These are phyloP conservation scores for Grammomys dolichurus DNA, from an alignment of 2,113 vertebrate genomes.

Conservation along the genomic window DNA sequence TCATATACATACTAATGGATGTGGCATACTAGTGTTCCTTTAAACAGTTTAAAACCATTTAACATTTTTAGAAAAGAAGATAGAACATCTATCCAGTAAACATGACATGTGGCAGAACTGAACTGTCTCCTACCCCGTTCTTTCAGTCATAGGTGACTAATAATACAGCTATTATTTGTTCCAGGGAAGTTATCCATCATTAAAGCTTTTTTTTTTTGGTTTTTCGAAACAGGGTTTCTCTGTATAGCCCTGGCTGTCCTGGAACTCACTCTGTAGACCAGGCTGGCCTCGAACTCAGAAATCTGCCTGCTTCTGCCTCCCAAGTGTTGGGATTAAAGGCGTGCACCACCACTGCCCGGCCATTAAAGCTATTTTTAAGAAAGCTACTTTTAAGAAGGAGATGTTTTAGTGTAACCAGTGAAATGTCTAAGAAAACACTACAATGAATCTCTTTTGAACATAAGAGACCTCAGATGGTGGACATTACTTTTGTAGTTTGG, in stretches of 20 bases:
- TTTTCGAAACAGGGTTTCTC: no score
- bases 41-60: slow-evolving; percentile 47
- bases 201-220: no score
- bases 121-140: neutral
- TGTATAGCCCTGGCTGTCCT: no score
- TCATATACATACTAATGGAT: slow-evolving; percentile 4
- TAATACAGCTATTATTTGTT: slow-evolving; percentile 4
- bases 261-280: no score
- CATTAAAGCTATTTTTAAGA: neutral
- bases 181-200: neutral
- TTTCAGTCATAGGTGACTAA: slow-evolving; percentile 4
- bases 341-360: no score
- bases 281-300: no score
- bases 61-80: slow-evolving; percentile 9
- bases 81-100: neutral
- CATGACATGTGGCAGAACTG: neutral
- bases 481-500: neutral
- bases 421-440: slow-evolving; percentile 52
- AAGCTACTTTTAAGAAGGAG: neutral
- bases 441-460: slow-evolving; percentile 24
- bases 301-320: no score
- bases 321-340: no score
- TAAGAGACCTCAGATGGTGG: neutral
- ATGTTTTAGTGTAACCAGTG: neutral
- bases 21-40: neutral